These are phyloP conservation scores for Zygaena filipendulae DNA, from an alignment of 2,888 invertebrate species.

Conservation along the genomic window DNA sequence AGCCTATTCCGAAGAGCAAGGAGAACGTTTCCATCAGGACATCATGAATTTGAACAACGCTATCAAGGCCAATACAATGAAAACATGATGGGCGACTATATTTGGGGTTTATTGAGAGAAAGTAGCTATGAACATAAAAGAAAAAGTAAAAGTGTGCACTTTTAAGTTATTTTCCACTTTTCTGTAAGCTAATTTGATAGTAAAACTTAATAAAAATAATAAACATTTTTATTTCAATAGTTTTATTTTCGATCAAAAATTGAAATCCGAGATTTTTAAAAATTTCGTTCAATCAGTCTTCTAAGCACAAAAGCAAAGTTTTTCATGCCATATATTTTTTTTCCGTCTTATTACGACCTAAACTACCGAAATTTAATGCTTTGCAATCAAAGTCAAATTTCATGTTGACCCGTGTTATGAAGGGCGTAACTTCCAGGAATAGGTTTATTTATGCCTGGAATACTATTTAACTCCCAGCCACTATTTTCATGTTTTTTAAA, in stretches of 20 bases:
- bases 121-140: constrained; percentile 14
- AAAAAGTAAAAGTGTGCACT: constrained; percentile 16
- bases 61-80: constrained; percentile 14
- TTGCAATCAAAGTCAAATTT: constrained; percentile 9
- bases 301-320: too few species aligned
- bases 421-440: too few species aligned
- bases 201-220: constrained; percentile 14
- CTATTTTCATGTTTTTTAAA: too few species aligned
- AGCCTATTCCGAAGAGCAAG: constrained; percentile 16
- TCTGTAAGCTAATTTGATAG: constrained; percentile 12
- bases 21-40: constrained; percentile 16
- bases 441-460: too few species aligned
- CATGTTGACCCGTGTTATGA: constrained; percentile 8
- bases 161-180: constrained; percentile 14
- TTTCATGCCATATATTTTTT: too few species aligned
- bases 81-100: constrained; percentile 17
- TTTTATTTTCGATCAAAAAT: constrained; percentile 13
- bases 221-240: constrained; percentile 13
- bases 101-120: constrained; percentile 17
- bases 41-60: constrained; percentile 13
- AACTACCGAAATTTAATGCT: constrained; percentile 9
- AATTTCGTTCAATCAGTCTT: constrained; percentile 11
- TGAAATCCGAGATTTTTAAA: constrained; percentile 13
- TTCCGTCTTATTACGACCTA: constrained; percentile 8
- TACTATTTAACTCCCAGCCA: too few species aligned